phyloP scores from a whole-genome alignment of 2,888 invertebrate genomes.

The Abrostola tripartita region DNA sequence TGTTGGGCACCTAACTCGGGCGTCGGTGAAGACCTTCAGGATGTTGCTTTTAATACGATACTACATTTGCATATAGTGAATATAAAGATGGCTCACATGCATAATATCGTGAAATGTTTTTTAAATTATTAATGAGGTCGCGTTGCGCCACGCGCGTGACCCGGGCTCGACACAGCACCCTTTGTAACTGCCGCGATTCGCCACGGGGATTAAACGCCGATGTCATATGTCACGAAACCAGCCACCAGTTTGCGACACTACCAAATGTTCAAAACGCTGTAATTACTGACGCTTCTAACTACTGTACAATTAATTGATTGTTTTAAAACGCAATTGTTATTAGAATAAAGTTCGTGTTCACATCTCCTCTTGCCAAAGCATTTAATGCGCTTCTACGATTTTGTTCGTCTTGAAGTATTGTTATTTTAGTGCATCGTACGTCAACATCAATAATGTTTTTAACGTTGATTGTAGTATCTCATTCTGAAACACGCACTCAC shows the following conservation, averaged over 20 bases:
- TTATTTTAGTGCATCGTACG: not conserved
- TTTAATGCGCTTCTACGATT: not conserved
- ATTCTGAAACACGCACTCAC: not conserved
- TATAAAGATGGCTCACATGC: constrained; percentile 34
- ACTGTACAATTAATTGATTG: constrained; percentile 33
- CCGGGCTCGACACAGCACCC: constrained; percentile 59
- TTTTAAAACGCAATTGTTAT: constrained; percentile 40
- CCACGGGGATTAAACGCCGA: constrained; percentile 64
- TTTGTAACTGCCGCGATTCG: constrained; percentile 67
- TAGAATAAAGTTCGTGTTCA: constrained; percentile 20
- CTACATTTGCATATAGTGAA: constrained; percentile 51
- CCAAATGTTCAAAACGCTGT: constrained; percentile 36
- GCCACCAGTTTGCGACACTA: constrained; percentile 52
- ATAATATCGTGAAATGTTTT: constrained; percentile 58
- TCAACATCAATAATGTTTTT: not conserved
- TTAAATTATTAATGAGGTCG: constrained; percentile 63
- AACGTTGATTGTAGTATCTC: constrained; percentile 3
- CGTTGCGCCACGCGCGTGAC: constrained; percentile 67
- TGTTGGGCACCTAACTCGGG: constrained; percentile 36
- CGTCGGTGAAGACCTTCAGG: constrained; percentile 44
- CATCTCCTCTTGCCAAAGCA: not conserved
- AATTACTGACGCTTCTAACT: constrained; percentile 29
- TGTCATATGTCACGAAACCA: constrained; percentile 55
- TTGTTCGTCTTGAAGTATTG: not conserved
- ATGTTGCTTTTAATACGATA: constrained; percentile 46